Base-by-base conservation (phyloP, 2,113 vertebrate species). In the Uria aalge region DNA sequence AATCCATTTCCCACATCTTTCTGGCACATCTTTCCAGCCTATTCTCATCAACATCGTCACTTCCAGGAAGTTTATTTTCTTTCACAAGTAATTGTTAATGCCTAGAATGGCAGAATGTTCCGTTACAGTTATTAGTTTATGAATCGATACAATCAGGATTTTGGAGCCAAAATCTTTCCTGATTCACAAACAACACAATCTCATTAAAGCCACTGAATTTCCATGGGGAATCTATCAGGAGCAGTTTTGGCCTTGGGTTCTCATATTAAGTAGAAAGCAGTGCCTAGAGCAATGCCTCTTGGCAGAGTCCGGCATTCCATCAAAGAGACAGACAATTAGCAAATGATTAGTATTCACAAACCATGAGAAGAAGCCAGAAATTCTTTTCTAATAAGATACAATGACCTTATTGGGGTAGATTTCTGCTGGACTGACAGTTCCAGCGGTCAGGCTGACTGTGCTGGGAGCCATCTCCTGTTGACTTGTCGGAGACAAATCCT, bases 281-380 rank as follows among this genome's bases (percentile, higher is more conserved):
- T 57, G 80, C 84, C 66, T 78, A 91, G 38, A 90, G 66, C 86
- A 91, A 68, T 91, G 81, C 91, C 95, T 87, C 74, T 94, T 97
- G 96, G 94, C 95, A 92, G 66, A 82, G 68, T 89, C 77, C 45
- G 3, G 57, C 57, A 79, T 67, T 96, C 94, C 69, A 50, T 85
- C 69, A 90, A 72, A 87, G 57, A 91, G 45, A 73, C 27, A 77
- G 76, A 89, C 89, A 94, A 94, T 94, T 91, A 92, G 69, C 62
- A 95, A 96, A 95, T 87, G 8, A 95, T 94, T 93, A 94, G 71
- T 89, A 94, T 89, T 94, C 89, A 92, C 4, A 2, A 94, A 75
- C 27, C 26, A 89, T 1, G 2, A 92, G 48, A 88, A 92, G 52
- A 85, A 91, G 89, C 88, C 83, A 94, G 66, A 94, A 94, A 92